These are phyloP conservation scores for Gasterosteus aculeatus DNA, from an alignment of 2,113 vertebrate species.

Conservation along the genomic window DNA sequence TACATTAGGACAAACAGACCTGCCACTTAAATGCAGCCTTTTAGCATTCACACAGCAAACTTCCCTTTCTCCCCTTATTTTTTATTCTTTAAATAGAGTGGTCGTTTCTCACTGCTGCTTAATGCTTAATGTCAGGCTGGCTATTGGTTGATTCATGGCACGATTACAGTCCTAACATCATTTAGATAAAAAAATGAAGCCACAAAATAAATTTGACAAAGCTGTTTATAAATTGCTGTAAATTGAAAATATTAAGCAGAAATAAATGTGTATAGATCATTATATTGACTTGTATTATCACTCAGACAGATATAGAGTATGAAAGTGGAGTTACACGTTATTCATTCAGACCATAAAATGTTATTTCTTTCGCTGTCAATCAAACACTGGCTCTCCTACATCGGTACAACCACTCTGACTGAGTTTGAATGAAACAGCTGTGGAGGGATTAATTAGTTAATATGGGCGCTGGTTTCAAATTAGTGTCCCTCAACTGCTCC, in stretches of 20 bases:
- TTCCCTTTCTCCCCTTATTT: conserved; percentile 9
- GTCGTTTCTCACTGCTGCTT: conserved; percentile 45
- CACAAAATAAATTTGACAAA: neutral
- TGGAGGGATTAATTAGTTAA: no score
- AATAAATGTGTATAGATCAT: no score
- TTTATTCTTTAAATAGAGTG: conserved; percentile 7
- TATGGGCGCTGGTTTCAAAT: no score
- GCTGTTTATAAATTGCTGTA: neutral
- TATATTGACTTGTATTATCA: no score
- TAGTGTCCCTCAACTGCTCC: no score
- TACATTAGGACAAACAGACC: conserved; percentile 52
- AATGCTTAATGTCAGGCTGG: conserved; percentile 39
- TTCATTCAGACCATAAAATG: neutral
- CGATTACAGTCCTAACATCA: conserved; percentile 13
- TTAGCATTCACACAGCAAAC: conserved; percentile 44
- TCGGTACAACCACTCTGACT: no score
- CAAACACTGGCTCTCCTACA: no score
- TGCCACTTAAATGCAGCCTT: conserved; percentile 26
- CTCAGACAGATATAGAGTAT: no score
- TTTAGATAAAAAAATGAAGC: conserved; percentile 8
- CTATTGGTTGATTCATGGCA: conserved; percentile 15
- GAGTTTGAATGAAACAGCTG: no score
- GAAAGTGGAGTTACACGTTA: neutral
- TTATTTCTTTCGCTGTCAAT: no score
- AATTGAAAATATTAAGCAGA: no score